phyloP scores from a whole-genome alignment of 2,888 invertebrate species.

The Buathra laborator region DNA sequence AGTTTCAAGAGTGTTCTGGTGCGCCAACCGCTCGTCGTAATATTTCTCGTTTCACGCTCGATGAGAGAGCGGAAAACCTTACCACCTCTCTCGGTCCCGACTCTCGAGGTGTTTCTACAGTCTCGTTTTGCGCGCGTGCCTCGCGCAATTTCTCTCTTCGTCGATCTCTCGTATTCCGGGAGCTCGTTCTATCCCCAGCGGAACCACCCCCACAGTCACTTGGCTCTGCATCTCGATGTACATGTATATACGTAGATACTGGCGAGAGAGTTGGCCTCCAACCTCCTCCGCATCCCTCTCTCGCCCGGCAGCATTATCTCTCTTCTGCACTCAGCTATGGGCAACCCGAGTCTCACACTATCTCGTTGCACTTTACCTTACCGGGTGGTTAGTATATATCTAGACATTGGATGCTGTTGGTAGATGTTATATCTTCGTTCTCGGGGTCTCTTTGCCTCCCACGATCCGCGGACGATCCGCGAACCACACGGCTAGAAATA shows the following conservation, averaged over 20 bases:
- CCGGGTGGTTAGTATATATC: conserved; percentile 18
- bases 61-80: conserved; percentile 40
- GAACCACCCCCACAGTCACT: conserved; percentile 54
- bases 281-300: conserved; percentile 27
- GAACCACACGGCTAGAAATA: conserved; percentile 71
- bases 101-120: conserved; percentile 20
- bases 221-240: conserved; percentile 52
- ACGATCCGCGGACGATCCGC: conserved; percentile 62
- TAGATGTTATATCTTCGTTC: conserved; percentile 36
- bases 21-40: conserved; percentile 46
- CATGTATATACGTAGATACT: conserved; percentile 22
- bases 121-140: conserved; percentile 54
- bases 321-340: conserved; percentile 32
- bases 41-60: conserved; percentile 57
- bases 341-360: conserved; percentile 37
- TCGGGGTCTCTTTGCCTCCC: conserved; percentile 65
- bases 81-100: conserved; percentile 38
- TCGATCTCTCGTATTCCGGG: conserved; percentile 63
- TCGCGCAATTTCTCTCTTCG: conserved; percentile 52
- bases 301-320: conserved; percentile 32
- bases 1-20: conserved; percentile 7
- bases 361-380: conserved; percentile 44
- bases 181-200: conserved; percentile 24
- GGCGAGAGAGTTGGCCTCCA: conserved; percentile 41
- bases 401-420: conserved; percentile 40